Percentiles rank a stretch among this genome's conserved stretches.
These are phyloP conservation scores for Osmerus mordax DNA, from an alignment of 2,113 vertebrate genomes.

Conservation along the genomic window DNA sequence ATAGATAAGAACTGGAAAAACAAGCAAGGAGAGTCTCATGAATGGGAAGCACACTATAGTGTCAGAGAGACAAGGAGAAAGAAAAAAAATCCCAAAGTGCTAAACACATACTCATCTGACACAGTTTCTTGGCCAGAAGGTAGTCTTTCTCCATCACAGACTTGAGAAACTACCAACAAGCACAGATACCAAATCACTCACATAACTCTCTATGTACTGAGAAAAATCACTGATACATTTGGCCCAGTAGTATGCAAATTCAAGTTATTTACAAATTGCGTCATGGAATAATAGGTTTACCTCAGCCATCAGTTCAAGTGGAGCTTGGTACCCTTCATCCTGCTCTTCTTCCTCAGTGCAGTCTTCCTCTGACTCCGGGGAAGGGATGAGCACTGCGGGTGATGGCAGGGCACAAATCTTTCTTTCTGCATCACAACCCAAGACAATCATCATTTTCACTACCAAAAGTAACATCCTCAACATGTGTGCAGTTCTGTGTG, in stretches of 20 bases:
- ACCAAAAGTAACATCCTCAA: too few species aligned
- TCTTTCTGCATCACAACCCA: slow-evolving; percentile 15
- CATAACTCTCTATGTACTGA: background rate
- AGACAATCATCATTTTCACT: too few species aligned
- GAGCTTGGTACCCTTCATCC: background rate
- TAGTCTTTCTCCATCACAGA: slow-evolving; percentile 75
- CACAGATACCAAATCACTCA: slow-evolving; percentile 10
- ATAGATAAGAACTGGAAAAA: slow-evolving; percentile 74
- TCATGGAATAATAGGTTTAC: background rate
- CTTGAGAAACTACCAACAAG: slow-evolving; percentile 76
- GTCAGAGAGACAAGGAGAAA: background rate
- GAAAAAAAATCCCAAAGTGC: background rate
- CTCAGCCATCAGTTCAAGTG: slow-evolving; percentile 3
- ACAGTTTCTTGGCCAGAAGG: slow-evolving; percentile 73
- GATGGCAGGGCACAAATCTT: background rate
- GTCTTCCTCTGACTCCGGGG: background rate
- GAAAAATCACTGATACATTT: background rate
- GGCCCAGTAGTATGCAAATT: background rate
- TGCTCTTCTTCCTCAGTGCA: background rate
- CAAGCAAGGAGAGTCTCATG: slow-evolving; percentile 33
- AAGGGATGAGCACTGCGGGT: background rate
- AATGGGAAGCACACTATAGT: background rate
- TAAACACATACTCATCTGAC: slow-evolving; percentile 80
- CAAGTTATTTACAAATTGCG: too few species aligned
- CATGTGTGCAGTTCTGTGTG: too few species aligned